Evolutionary conservation across 2,797 vertebrate genomes (phyloP).

Genomic region (Lutjanus argentimaculatus): DNA sequence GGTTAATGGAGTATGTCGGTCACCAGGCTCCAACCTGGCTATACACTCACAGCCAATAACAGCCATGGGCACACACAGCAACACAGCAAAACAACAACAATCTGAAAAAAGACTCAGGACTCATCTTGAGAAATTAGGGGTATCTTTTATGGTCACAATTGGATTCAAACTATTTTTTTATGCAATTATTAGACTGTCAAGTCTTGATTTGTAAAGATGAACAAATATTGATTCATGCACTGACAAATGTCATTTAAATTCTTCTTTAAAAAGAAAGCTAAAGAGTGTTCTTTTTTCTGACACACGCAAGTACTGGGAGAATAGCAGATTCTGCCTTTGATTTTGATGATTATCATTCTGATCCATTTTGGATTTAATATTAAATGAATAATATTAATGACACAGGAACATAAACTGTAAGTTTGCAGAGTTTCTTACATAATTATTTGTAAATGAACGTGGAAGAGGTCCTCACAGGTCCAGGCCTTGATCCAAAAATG

Average conservation of each 20-base stretch:
- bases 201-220: too few species aligned
- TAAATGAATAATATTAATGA: too few species aligned
- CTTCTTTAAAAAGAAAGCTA: too few species aligned
- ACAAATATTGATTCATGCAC: too few species aligned
- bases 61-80: conserved; percentile 18
- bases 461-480: not conserved
- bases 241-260: too few species aligned
- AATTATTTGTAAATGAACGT: not conserved
- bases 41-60: conserved; percentile 22
- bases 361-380: not conserved
- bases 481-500: not conserved
- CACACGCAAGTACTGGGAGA: too few species aligned
- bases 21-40: conserved; percentile 45
- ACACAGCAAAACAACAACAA: conserved; percentile 20
- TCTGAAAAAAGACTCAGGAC: not conserved
- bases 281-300: too few species aligned
- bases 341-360: too few species aligned
- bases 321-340: too few species aligned
- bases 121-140: conserved; percentile 1
- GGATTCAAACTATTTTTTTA: too few species aligned
- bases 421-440: not conserved
- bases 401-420: not conserved
- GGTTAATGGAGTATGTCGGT: conserved; percentile 51
- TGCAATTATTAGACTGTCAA: too few species aligned
- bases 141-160: too few species aligned